A percentile compares a stretch with the other conserved stretches of the same genome.
Evolutionary conservation across 1,140 invertebrate species (phyloP).

Genomic region (Sarcophaga bullata): DNA sequence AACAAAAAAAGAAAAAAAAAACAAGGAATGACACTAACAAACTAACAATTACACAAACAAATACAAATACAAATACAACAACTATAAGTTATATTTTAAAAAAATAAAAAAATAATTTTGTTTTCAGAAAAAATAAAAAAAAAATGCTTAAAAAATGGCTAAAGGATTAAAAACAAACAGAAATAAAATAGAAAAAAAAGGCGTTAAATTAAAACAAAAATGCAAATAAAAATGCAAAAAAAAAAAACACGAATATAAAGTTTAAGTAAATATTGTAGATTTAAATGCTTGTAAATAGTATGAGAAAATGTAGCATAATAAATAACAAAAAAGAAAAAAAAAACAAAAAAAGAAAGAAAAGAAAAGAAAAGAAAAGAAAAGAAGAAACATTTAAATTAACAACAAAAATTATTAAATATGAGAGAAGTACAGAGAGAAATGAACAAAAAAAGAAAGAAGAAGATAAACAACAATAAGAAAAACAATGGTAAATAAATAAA

Average conservation of each 20-base stretch:
- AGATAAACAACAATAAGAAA: too few relatives aligned
- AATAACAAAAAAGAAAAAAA: background rate
- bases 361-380: background rate
- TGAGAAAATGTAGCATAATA: conserved; percentile 14
- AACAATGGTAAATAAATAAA: too few relatives aligned
- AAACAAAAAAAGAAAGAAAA: background rate
- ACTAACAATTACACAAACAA: too few relatives aligned
- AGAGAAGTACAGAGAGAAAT: too few relatives aligned
- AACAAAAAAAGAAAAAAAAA: background rate
- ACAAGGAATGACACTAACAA: background rate
- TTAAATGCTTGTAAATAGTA: conserved; percentile 15
- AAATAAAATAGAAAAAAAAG: background rate
- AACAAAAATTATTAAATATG: background rate
- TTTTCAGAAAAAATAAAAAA: background rate
- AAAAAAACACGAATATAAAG: background rate
- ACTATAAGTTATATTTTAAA: too few relatives aligned
- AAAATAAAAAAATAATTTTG: too few relatives aligned
- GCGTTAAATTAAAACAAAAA: background rate
- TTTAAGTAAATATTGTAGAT: background rate
- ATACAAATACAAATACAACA: too few relatives aligned
- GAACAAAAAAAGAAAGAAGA: too few relatives aligned
- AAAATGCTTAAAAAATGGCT: background rate
- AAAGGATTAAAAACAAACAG: background rate
- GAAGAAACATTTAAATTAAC: background rate
- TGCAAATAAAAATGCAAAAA: background rate